phyloP scores from a whole-genome alignment of 2,113 vertebrate species.

The Thalassarche chlororhynchos region DNA sequence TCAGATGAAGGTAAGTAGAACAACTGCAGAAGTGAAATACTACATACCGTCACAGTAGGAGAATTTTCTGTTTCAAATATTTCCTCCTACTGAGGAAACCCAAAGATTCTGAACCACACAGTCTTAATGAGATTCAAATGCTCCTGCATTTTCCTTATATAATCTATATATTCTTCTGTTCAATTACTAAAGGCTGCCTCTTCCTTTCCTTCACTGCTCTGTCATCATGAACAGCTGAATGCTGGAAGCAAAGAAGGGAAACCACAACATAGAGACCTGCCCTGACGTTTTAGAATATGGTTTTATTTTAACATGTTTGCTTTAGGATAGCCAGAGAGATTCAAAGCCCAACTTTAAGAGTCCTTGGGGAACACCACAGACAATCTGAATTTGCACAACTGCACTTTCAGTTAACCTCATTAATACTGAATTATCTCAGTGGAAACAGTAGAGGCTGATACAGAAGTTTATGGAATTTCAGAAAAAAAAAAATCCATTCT shows the following conservation, averaged over 20 bases:
- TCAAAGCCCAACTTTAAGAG: neutral
- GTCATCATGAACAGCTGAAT: neutral
- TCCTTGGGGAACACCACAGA: neutral
- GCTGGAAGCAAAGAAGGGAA: neutral
- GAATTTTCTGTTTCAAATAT: neutral
- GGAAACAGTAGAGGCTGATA: neutral
- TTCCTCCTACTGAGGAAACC: neutral
- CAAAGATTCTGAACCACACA: neutral
- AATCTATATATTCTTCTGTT: neutral
- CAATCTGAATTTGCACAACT: neutral
- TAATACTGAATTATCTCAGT: neutral
- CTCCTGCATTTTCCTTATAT: neutral
- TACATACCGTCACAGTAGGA: neutral
- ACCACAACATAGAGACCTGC: neutral
- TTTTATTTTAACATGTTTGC: neutral
- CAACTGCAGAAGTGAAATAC: neutral
- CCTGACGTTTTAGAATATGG: neutral
- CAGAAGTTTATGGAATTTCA: neutral
- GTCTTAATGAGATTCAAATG: neutral
- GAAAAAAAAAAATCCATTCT: neutral
- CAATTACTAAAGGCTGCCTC: neutral
- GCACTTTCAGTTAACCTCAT: constrained; percentile 20
- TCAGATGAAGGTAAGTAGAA: neutral
- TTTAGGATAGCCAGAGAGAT: neutral
- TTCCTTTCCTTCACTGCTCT: neutral